Base-by-base conservation (phyloP, 1,140 invertebrate genomes). In the Bemisia tabaci region DNA sequence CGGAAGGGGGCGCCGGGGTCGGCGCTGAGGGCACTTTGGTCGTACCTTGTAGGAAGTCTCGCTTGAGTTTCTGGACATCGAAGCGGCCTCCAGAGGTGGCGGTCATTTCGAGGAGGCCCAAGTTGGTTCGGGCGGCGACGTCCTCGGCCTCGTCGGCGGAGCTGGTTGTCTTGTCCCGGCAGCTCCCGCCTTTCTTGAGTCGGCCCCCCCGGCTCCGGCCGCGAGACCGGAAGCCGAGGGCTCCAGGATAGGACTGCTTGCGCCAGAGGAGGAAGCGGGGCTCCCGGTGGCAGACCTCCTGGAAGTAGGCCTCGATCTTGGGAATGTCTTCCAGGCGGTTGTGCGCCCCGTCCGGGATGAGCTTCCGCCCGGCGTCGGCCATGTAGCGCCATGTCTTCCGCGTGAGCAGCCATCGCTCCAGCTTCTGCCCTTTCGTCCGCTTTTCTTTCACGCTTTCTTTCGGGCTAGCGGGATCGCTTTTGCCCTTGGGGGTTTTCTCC, bases 321-420 rank as follows among this genome's bases (percentile, higher is more conserved):
- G 87, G 85, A 26, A 91, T 81, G 72, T 90, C 89, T 72, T 91
- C 88, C 0, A 81, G 72, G 2, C 84, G 79, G 76, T 87, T 86
- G 72, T 83, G 82, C 0, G 81, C 81, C 1, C 86, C 85, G 63
- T 92, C 90, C 0, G 90, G 90, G 59, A 93, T 87, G 17, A 94
- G 79, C 72, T 86, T 86, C 59, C 89, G 83, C n/a, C 90, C 90
- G 12, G 90, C 89, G 72, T 93, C 90, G 0, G 89, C 84, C 91
- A 94, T 94, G 75, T 92, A 92, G 67, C 89, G 81, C 91, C 91
- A 93, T 22, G 91, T 92, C 77, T 93, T 93, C 26, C 90, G 79
- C 2, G 90, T 92, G 23, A 92, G 80, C 27, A 93, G 78, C 91
- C 91, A 94, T 77, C 91, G 82, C 76, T 92, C 72, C 17, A 63